Evolutionary conservation across 2,113 vertebrate species (phyloP).

Genomic region (Machaerirhynchus nigripectus): DNA sequence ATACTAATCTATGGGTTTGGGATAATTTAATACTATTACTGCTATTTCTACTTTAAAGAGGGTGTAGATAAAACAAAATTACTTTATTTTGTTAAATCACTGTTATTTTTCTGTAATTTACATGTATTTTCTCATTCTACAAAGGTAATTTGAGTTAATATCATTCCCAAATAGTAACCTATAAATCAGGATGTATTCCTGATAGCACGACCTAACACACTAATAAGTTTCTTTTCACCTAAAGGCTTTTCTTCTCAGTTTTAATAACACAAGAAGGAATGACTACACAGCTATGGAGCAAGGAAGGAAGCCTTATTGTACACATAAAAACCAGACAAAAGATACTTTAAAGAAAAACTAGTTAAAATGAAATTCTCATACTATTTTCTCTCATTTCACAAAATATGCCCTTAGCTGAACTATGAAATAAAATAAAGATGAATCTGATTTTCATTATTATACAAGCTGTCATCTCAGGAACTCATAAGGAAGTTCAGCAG

Average conservation of each 20-base stretch:
- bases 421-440: not conserved
- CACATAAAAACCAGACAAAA: not conserved
- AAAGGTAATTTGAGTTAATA: not conserved
- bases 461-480: not conserved
- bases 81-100: not conserved
- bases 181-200: not conserved
- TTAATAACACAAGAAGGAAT: slow-evolving; percentile 61
- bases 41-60: not conserved
- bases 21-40: not conserved
- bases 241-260: slow-evolving; percentile 41
- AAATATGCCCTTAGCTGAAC: not conserved
- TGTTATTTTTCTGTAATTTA: not conserved
- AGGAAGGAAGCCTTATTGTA: not conserved
- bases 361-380: slow-evolving; percentile 13
- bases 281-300: not conserved
- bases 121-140: not conserved
- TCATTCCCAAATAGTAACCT: slow-evolving; percentile 26
- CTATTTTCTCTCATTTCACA: not conserved
- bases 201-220: slow-evolving; percentile 2
- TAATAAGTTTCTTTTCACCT: slow-evolving; percentile 18
- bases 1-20: not conserved
- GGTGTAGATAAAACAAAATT: not conserved
- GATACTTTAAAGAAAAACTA: not conserved
- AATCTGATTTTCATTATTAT: not conserved
- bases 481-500: not conserved